Percentiles rank a stretch among this genome's conserved stretches.
phyloP scores from a whole-genome alignment of 2,888 invertebrate species.

The Ommatoiulus sabulosus region DNA sequence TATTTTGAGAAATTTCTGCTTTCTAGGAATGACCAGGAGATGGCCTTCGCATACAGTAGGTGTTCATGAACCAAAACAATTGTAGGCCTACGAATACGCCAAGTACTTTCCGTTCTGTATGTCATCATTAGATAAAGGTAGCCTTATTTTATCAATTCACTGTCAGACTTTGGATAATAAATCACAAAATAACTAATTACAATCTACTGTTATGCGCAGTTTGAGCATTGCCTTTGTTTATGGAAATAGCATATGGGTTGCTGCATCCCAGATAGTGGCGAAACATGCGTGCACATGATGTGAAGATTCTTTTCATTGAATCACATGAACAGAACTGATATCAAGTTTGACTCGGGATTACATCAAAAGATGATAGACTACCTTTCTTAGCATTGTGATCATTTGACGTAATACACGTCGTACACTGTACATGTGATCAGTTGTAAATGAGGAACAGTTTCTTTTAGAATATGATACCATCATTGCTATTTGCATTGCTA shows the following conservation, averaged over 20 bases:
- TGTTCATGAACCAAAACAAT: background rate
- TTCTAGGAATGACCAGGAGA: background rate
- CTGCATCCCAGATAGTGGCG: background rate
- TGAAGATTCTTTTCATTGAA: background rate
- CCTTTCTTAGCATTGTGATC: no score
- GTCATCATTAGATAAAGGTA: background rate
- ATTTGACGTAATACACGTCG: no score
- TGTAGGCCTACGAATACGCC: background rate
- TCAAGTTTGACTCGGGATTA: no score
- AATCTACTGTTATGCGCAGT: background rate
- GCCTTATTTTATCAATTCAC: background rate
- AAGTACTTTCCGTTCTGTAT: background rate
- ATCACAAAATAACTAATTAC: background rate
- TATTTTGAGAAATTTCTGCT: background rate
- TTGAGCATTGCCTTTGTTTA: background rate
- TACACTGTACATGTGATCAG: no score
- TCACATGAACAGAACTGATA: background rate
- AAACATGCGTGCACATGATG: background rate
- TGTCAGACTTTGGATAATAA: background rate
- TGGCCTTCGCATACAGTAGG: constrained; percentile 2
- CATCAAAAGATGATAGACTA: no score
- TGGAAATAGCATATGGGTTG: background rate
- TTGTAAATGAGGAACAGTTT: no score
- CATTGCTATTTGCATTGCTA: no score
- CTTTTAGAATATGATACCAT: no score